Evolutionary conservation across 2,888 invertebrate species (phyloP).

Genomic region (Eupithecia centaureata): DNA sequence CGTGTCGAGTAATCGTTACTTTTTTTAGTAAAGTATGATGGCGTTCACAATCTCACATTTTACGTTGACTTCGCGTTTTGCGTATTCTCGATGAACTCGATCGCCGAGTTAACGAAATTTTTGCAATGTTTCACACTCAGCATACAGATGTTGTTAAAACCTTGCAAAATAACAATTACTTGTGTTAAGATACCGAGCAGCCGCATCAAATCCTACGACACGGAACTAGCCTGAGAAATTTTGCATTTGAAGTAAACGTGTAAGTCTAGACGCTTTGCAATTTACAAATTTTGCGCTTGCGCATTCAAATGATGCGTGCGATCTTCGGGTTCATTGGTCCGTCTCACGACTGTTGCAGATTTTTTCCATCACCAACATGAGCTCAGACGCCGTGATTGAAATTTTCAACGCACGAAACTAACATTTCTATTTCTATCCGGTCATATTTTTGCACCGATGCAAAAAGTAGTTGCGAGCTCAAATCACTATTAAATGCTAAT

Average conservation of each 20-base stretch:
- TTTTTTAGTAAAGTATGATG: too few species aligned
- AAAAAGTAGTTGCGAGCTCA: constrained; percentile 63
- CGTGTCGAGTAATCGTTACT: too few species aligned
- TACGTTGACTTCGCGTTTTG: too few species aligned
- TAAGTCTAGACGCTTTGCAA: constrained; percentile 77
- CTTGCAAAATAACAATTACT: constrained; percentile 1
- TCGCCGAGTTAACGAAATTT: too few species aligned
- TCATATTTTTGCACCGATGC: constrained; percentile 70
- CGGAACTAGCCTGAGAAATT: constrained; percentile 55
- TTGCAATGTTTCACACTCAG: too few species aligned
- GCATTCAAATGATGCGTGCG: constrained; percentile 78
- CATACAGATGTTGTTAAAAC: not conserved
- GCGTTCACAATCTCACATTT: too few species aligned
- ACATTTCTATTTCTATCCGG: constrained; percentile 54
- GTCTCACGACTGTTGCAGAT: constrained; percentile 58
- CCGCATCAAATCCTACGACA: constrained; percentile 65
- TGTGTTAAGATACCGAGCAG: constrained; percentile 45
- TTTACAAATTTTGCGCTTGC: constrained; percentile 77
- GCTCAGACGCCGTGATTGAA: constrained; percentile 65
- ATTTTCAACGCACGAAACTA: constrained; percentile 75
- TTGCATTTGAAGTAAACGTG: constrained; percentile 60
- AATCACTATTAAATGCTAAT: constrained; percentile 66
- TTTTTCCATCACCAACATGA: constrained; percentile 60
- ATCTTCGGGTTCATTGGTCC: constrained; percentile 75
- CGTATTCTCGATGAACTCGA: too few species aligned